Evolutionary conservation across 2,888 invertebrate species (phyloP).

Genomic region (Tetragonisca angustula): DNA sequence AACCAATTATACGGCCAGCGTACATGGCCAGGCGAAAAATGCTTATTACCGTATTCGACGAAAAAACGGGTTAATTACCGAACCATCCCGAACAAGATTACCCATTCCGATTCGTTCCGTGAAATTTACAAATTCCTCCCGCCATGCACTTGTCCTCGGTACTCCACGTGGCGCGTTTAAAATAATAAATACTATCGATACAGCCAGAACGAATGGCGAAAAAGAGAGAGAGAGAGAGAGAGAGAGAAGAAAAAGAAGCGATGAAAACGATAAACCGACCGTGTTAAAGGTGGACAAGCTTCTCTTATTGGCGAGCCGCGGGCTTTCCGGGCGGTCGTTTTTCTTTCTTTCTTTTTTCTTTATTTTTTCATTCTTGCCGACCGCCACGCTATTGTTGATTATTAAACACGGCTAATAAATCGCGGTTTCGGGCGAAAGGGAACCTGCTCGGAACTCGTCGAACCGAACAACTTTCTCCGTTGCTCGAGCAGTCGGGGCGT

Average conservation of each 20-base stretch:
- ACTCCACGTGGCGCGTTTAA: neutral
- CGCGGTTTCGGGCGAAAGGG: constrained; percentile 8
- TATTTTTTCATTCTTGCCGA: neutral
- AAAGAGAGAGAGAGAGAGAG: too few species aligned
- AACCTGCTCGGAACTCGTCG: constrained; percentile 6
- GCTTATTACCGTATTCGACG: constrained; percentile 16
- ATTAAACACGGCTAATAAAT: constrained; percentile 58
- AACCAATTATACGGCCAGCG: constrained; percentile 28
- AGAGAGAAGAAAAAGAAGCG: neutral
- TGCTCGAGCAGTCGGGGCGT: constrained; percentile 25
- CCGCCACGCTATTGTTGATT: constrained; percentile 43
- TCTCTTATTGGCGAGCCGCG: constrained; percentile 12
- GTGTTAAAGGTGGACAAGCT: constrained; percentile 20
- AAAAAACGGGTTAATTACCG: constrained; percentile 23
- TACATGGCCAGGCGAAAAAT: constrained; percentile 32
- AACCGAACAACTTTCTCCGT: constrained; percentile 38
- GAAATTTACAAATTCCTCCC: constrained; percentile 14
- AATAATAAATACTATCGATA: constrained; percentile 19
- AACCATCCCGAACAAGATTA: neutral
- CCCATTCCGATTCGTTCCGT: neutral
- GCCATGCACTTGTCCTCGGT: neutral
- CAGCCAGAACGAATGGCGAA: neutral
- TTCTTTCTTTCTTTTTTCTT: neutral
- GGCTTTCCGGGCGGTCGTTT: neutral
- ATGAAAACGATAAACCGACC: constrained; percentile 10